Evolutionary conservation across 2,888 invertebrate species (phyloP).

Genomic region (Ophion costatus): DNA sequence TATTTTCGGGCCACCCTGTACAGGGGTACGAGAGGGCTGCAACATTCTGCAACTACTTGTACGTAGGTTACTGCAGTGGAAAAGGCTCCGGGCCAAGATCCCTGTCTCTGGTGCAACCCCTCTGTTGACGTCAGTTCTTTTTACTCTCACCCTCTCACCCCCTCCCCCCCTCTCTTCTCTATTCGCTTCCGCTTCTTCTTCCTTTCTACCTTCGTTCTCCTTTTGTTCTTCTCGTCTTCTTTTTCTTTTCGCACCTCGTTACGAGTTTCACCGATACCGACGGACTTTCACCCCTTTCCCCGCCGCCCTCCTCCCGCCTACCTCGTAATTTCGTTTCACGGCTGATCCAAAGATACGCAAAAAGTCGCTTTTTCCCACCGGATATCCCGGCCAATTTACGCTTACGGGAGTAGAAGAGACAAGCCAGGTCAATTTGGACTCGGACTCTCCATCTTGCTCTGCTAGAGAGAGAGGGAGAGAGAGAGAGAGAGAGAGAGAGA

Average conservation of each 20-base stretch:
- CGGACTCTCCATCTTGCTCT: neutral
- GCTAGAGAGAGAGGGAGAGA: neutral
- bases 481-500: constrained; percentile 6
- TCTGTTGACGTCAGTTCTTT: constrained; percentile 63
- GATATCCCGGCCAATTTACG: constrained; percentile 60
- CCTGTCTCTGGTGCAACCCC: constrained; percentile 46
- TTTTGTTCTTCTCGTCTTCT: neutral
- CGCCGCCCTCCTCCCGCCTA: neutral
- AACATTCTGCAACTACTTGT: constrained; percentile 47
- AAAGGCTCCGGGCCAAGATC: constrained; percentile 62
- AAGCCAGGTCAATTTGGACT: constrained; percentile 5
- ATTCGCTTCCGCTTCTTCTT: neutral
- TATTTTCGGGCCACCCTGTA: neutral
- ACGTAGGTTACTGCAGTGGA: constrained; percentile 51
- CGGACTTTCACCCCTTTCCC: constrained; percentile 26
- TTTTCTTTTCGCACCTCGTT: constrained; percentile 57
- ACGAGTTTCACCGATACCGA: constrained; percentile 55
- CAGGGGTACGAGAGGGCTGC: neutral
- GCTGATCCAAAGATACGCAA: constrained; percentile 63
- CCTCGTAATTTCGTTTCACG: constrained; percentile 60
- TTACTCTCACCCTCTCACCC: constrained; percentile 28
- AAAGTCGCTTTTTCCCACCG: constrained; percentile 50
- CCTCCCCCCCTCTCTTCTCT: neutral
- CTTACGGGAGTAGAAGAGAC: constrained; percentile 31
- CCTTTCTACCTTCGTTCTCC: neutral